Evolutionary conservation across 2,888 invertebrate species (phyloP), one percentile per base, ranked within the genome.

Genomic region (Neria commutata): DNA sequence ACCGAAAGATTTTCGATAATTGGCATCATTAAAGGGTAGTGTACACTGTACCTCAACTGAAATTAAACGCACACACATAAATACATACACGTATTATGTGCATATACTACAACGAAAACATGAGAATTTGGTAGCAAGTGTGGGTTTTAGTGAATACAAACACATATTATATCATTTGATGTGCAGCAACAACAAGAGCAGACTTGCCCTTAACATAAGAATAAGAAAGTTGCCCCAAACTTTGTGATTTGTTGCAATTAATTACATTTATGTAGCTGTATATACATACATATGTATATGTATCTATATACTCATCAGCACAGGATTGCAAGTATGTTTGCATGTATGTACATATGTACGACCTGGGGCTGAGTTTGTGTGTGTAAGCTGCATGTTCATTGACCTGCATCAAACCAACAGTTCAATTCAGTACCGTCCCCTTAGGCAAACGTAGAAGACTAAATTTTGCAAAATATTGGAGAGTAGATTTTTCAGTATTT

Each of bases 221-320:
- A 56, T 58, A 56, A 51, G 42, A 56, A 56, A 59, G 54, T 56
- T 56, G 42, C 56, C 56, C 56, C 56, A 58, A 62, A 59, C 54
- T 49, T 54, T 26, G 24, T 17, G 29, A 24, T 24, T 34, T 10
- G 25, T 34, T n/a, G 24, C 34, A 42, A 42, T 19, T 34, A 1
- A 3, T 14, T 19, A 50, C 16, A 4, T 6, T 10, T 16, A 21
- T 24, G 6, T 3, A 24, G 21, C n/a, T 11, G 14, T 46, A 46
- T 46, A 34, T 34, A 3, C n/a, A 49, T 19, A 16, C 19, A 17
- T 14, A 19, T 25, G 26, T 26, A 16, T n/a, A 25, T 48, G 48
- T n/a, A n/a, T n/a, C n/a, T n/a, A n/a, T n/a, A n/a, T n/a, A n/a
- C n/a, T n/a, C 8, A 16, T 23, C 26, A 14, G 26, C n/a, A 19